Percentiles rank a stretch among this genome's conserved stretches.
Evolutionary conservation across 2,797 vertebrate species (phyloP).

Genomic region (Macropodus opercularis): DNA sequence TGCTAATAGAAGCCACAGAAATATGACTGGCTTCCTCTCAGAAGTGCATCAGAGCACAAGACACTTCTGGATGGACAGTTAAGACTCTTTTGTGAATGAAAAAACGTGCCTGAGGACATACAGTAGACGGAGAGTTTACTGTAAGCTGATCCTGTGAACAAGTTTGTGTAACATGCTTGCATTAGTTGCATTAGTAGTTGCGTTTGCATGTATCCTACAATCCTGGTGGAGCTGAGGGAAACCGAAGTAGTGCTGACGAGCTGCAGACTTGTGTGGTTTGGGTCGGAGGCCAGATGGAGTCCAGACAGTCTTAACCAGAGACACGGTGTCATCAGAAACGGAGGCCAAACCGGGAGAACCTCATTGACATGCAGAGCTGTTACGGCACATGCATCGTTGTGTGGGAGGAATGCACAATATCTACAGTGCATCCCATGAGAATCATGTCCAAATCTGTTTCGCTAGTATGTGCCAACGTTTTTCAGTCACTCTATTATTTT

Average conservation of each 20-base stretch:
- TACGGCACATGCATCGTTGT: constrained; percentile 32
- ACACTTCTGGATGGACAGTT: constrained; percentile 1
- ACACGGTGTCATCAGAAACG: constrained; percentile 59
- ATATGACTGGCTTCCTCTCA: constrained; percentile 33
- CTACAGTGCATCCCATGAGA: constrained; percentile 2
- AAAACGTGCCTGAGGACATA: not conserved
- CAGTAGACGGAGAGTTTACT: not conserved
- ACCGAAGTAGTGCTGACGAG: constrained; percentile 54
- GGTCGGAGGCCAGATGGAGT: constrained; percentile 61
- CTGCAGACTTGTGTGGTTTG: constrained; percentile 58
- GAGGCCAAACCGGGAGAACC: constrained; percentile 34
- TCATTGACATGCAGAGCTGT: constrained; percentile 24
- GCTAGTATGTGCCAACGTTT: not conserved
- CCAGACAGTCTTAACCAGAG: constrained; percentile 58
- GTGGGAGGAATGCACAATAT: constrained; percentile 22
- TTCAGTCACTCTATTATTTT: not conserved
- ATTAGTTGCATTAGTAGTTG: no score
- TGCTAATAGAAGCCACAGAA: constrained; percentile 49
- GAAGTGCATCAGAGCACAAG: constrained; percentile 30
- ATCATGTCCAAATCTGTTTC: constrained; percentile 6
- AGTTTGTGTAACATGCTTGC: no score
- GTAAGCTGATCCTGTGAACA: constrained; percentile 4
- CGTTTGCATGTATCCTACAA: constrained; percentile 51
- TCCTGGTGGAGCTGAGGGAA: constrained; percentile 26
- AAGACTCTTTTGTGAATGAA: constrained; percentile 2